These are phyloP conservation scores for Meloidogyne hapla DNA, from an alignment of 1,140 invertebrate genomes.

Conservation along the genomic window DNA sequence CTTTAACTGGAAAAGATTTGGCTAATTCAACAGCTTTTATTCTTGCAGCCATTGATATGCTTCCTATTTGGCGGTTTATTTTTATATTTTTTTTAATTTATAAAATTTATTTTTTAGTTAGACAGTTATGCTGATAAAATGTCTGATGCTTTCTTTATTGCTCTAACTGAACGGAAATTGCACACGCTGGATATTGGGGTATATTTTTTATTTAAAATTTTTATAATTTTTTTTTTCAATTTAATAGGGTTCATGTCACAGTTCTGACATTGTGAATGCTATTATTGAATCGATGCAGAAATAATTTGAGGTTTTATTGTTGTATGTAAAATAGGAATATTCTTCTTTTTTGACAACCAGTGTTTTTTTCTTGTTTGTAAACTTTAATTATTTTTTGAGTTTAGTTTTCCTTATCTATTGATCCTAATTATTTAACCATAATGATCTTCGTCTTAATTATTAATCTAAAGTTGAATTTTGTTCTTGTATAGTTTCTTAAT, in stretches of 20 bases:
- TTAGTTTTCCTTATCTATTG: no score
- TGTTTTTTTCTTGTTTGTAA: no score
- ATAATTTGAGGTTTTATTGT: no score
- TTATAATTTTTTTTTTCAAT: neutral
- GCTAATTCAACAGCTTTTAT: conserved; percentile 78
- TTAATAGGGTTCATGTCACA: conserved; percentile 28
- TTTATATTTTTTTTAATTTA: neutral
- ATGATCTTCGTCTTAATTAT: no score
- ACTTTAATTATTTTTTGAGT: no score
- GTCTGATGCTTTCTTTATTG: conserved; percentile 54
- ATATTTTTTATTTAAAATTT: neutral
- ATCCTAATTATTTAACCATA: no score
- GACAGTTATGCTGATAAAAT: conserved; percentile 55
- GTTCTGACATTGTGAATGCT: conserved; percentile 49
- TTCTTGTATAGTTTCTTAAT: no score
- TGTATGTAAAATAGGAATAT: no score
- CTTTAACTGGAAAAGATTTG: conserved; percentile 88
- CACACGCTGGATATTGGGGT: conserved; percentile 58
- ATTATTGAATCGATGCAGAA: conserved; percentile 40
- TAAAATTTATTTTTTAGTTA: conserved; percentile 55
- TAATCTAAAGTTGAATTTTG: no score
- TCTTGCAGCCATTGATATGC: conserved; percentile 38
- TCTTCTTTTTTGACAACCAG: no score
- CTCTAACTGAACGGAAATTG: conserved; percentile 44
- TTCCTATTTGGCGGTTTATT: conserved; percentile 30